Evolutionary conservation across 2,113 vertebrate genomes (phyloP).

Genomic region (Neolamprologus caudopunctatus): DNA sequence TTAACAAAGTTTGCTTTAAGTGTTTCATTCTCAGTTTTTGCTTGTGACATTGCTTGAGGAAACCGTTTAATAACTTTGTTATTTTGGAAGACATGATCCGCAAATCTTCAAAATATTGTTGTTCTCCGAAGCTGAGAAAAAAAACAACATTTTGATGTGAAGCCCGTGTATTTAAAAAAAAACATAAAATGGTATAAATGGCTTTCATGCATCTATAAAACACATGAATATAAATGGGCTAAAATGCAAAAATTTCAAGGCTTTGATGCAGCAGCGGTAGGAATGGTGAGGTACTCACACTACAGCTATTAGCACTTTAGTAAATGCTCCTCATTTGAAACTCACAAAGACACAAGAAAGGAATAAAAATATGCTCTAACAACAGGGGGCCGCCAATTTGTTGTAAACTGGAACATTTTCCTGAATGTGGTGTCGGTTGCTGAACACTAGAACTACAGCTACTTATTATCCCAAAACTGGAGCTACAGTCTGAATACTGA

Average conservation of each 20-base stretch:
- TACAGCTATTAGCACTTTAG: not conserved
- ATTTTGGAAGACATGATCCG: not conserved
- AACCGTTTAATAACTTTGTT: constrained; percentile 18
- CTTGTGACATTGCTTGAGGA: not conserved
- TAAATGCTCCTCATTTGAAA: not conserved
- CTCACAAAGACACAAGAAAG: not conserved
- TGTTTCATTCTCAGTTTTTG: not conserved
- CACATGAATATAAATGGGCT: not conserved
- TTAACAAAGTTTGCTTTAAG: not conserved
- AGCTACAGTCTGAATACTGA: not conserved
- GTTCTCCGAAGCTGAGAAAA: not conserved
- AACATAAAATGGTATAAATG: not conserved
- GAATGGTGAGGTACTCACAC: not conserved
- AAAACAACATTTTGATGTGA: not conserved
- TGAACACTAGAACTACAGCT: not conserved
- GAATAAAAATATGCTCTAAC: not conserved
- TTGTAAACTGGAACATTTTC: not conserved
- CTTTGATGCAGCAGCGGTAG: not conserved
- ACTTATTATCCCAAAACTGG: not conserved
- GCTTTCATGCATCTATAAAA: not conserved
- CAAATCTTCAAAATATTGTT: not conserved
- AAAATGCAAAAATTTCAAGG: not conserved
- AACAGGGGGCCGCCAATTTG: constrained; percentile 16
- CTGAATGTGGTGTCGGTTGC: not conserved
- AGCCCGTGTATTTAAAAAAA: not conserved